Evolutionary conservation across 2,113 vertebrate species (phyloP).

Genomic region (Scomber colias): DNA sequence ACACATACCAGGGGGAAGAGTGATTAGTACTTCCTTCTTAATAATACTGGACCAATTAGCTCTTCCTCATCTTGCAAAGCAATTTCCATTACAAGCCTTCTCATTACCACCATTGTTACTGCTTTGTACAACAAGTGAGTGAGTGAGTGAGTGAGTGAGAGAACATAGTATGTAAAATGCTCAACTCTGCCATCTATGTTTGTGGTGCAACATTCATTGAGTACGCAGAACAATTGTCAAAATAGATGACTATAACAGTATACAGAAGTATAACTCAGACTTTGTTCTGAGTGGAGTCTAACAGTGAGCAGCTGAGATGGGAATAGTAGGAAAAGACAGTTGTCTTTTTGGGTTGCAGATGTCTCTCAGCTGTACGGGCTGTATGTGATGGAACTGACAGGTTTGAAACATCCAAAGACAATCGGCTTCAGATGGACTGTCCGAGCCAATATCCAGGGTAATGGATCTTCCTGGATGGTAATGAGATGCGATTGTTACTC

Average conservation of each 20-base stretch:
- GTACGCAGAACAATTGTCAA: background rate
- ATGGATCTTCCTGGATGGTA: constrained; percentile 75
- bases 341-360: constrained; percentile 59
- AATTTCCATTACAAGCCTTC: constrained; percentile 27
- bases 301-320: constrained; percentile 17
- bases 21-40: background rate
- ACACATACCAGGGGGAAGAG: background rate
- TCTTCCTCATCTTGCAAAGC: background rate
- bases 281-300: constrained; percentile 14
- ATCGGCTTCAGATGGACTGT: constrained; percentile 73
- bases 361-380: constrained; percentile 66
- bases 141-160: background rate
- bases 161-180: background rate
- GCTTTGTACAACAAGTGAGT: background rate
- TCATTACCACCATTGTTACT: background rate
- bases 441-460: constrained; percentile 73
- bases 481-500: constrained; percentile 71
- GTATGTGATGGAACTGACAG: constrained; percentile 68
- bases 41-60: constrained; percentile 15
- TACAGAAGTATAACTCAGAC: background rate
- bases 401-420: constrained; percentile 72
- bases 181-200: background rate
- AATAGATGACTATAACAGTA: background rate
- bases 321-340: constrained; percentile 29
- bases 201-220: background rate